Base-by-base conservation (phyloP, 2,888 invertebrate species). In the Neoaliturus tenellus region DNA sequence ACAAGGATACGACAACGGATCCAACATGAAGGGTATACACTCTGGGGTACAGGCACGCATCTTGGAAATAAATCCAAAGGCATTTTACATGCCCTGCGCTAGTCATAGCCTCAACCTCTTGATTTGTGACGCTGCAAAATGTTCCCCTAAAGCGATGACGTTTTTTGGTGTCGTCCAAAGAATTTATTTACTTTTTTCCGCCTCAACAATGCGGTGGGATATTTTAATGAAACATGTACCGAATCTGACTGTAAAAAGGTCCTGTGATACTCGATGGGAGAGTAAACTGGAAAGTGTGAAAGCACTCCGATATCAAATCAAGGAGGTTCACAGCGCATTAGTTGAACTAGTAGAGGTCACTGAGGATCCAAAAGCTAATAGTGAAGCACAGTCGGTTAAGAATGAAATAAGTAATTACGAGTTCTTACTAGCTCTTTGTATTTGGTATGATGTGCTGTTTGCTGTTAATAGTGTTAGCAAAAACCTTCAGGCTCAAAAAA, bases 1-100 rank as follows among this genome's bases (percentile, higher is more conserved):
- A 39, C 69, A 87, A 80, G 86, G 86, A 20, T 87, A 86, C 62
- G 85, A 86, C 83, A 87, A 87, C 83, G 87, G 86, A 8, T 83
- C 85, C 31, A 87, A 86, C 73, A 87, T 87, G 87, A 85, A 85
- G 73, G 85, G 85, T 31, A 35, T 41, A 20, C 83, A 84, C 31
- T 83, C 83, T 51, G 81, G 86, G 28, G 85, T 80, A 33, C 85
- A 84, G 82, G 80, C 69, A 25, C 28, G 41, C 20, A 85, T 87
- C 84, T 84, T 85, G 62, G 81, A 86, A 78, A 80, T 82, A 86
- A 83, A 86, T 84, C 83, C 84, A 80, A 82, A 83, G 73, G 86
- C 85, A 58, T 83, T 85, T 78, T 85, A 86, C 85, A 33, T 73
- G 85, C 86, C 81, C 14, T 85, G 83, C 39, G 83, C 71, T 35